phyloP scores from a whole-genome alignment of 2,113 vertebrate species.

The Protobothrops flavoviridis region DNA sequence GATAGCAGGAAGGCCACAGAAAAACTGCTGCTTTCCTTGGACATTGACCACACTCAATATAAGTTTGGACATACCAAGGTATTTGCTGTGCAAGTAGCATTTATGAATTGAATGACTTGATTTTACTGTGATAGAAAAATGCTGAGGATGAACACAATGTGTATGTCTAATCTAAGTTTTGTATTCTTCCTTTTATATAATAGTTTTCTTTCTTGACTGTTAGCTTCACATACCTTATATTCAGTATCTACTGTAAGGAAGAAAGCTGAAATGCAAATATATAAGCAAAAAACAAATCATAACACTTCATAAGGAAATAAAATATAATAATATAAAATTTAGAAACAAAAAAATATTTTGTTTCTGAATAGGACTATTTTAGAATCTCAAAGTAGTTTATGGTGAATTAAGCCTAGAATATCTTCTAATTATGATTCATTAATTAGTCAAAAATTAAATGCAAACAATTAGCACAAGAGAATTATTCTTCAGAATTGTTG shows the following conservation, averaged over 20 bases:
- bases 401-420: background rate
- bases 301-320: background rate
- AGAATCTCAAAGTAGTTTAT: background rate
- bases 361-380: background rate
- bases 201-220: accelerated
- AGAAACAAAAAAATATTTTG: background rate
- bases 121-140: background rate
- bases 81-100: background rate
- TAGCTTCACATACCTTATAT: background rate
- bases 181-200: background rate
- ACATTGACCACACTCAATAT: slow-evolving; percentile 75
- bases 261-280: background rate
- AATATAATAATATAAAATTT: background rate
- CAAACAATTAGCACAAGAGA: background rate
- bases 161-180: background rate
- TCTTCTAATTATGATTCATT: background rate
- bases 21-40: slow-evolving; percentile 75
- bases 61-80: slow-evolving; percentile 84
- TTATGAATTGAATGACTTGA: background rate
- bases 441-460: background rate
- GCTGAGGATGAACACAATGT: background rate
- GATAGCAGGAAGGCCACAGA: slow-evolving; percentile 84
- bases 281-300: background rate
- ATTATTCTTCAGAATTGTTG: background rate
- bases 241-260: background rate